Base-by-base conservation (phyloP, 2,888 invertebrate genomes). In the Ophion ellenae region DNA sequence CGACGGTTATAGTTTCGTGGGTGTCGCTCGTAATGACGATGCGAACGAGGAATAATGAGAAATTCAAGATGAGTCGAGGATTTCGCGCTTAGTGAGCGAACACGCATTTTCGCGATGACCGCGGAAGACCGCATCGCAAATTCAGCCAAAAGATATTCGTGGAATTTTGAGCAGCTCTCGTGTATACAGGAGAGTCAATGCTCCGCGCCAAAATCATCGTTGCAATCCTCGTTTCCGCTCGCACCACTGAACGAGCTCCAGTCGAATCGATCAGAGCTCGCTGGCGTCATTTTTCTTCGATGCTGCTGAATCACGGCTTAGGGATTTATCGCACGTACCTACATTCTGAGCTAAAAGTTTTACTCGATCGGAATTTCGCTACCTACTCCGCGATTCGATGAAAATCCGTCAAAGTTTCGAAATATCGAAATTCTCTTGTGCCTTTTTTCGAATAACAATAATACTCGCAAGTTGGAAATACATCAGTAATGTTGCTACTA, bases 81-180 rank as follows among this genome's bases (percentile, higher is more conserved):
- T 47, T 64, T 63, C 28, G n/a, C n/a, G 74, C 24, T 17, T 28
- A 17, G 24, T 7, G 45, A 57, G 45, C 10, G 36, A 9, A 61
- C 24, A 10, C 20, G 20, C 36, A 66, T 53, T 76, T n/a, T 70
- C 14, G 47, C 76, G 59, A 45, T 61, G 79, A 69, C 57, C 75
- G 32, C 63, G 67, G 28, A 57, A 79, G 78, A 80, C 67, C 11
- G 59, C 76, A 70, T 76, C 69, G 63, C 10, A 11, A 47, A 77
- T 24, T 28, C 61, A 76, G 86, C 86, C 86, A 86, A 83, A 84
- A 74, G 88, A 88, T 91, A 92, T 91, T 91, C 90, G 88, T 88
- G 90, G 91, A 92, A 91, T 92, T 88, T 87, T 84, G 83, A 74
- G 76, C 84, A 83, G 86, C 88, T 89, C 87, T 87, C 82, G 82